Percentiles rank a stretch among this genome's conserved stretches.
Evolutionary conservation across 2,888 invertebrate species (phyloP).

Genomic region (Myopa tessellatipennis): DNA sequence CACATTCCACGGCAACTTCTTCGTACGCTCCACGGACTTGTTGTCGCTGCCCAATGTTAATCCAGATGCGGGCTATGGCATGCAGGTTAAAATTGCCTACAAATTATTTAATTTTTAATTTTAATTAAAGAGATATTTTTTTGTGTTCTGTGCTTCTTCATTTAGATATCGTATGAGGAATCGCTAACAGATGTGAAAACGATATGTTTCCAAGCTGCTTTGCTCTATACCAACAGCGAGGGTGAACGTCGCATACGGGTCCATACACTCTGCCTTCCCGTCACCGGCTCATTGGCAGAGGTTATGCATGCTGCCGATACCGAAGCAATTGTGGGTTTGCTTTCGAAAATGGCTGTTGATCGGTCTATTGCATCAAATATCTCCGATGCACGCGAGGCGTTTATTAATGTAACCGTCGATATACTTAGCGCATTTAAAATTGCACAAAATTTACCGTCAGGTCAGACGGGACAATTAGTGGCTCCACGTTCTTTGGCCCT

Average conservation of each 20-base stretch:
- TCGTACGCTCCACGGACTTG: slow-evolving; percentile 96
- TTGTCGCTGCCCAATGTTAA: slow-evolving; percentile 96
- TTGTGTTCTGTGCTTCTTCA: slow-evolving; percentile 1
- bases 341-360: slow-evolving; percentile 98
- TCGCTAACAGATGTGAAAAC: slow-evolving; percentile 85
- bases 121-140: background rate
- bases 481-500: slow-evolving; percentile 83
- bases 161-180: slow-evolving; percentile 84
- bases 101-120: background rate
- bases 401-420: slow-evolving; percentile 95
- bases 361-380: slow-evolving; percentile 86
- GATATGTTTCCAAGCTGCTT: slow-evolving; percentile 97
- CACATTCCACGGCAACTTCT: slow-evolving; percentile 99
- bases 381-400: slow-evolving; percentile 94
- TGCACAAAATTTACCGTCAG: slow-evolving; percentile 74
- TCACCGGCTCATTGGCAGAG: slow-evolving; percentile 85
- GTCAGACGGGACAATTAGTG: slow-evolving; percentile 74
- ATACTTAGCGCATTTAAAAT: slow-evolving; percentile 81
- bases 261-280: slow-evolving; percentile 95
- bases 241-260: slow-evolving; percentile 97
- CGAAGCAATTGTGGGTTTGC: slow-evolving; percentile 89
- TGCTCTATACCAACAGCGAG: slow-evolving; percentile 95
- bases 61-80: slow-evolving; percentile 97
- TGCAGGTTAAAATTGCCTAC: slow-evolving; percentile 77
- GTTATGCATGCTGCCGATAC: slow-evolving; percentile 92